A percentile compares a stretch with the other conserved stretches of the same genome.
Evolutionary conservation across 1,140 invertebrate genomes (phyloP).

Genomic region (Cherax destructor): DNA sequence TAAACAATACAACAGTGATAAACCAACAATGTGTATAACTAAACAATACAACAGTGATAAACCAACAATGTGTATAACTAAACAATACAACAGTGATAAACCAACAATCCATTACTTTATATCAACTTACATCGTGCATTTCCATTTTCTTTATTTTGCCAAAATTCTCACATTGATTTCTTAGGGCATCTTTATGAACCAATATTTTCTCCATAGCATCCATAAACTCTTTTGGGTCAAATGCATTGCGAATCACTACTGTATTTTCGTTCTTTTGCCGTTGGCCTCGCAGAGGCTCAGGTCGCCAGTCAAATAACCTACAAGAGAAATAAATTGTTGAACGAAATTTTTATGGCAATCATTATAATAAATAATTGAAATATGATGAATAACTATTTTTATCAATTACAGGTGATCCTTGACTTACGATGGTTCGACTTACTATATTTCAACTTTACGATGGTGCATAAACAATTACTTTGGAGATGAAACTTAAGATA

Average conservation of each 20-base stretch:
- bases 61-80: not conserved
- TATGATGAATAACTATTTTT: too few relatives aligned
- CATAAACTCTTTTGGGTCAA: slow-evolving; percentile 93
- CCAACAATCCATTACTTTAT: too few relatives aligned
- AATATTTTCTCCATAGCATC: slow-evolving; percentile 90
- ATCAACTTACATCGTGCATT: slow-evolving; percentile 90
- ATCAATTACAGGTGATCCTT: too few relatives aligned
- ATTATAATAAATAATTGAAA: too few relatives aligned
- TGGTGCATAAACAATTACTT: too few relatives aligned
- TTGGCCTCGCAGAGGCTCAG: slow-evolving; percentile 90
- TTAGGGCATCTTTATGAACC: slow-evolving; percentile 93
- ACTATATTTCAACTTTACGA: too few relatives aligned
- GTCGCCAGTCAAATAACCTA: slow-evolving; percentile 96
- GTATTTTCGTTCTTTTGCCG: slow-evolving; percentile 91
- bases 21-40: not conserved
- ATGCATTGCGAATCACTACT: slow-evolving; percentile 96
- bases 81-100: not conserved
- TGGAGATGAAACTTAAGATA: too few relatives aligned
- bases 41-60: not conserved
- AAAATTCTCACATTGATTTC: slow-evolving; percentile 92
- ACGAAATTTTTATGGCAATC: not conserved
- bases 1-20: not conserved
- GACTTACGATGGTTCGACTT: too few relatives aligned
- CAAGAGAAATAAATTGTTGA: slow-evolving; percentile 57
- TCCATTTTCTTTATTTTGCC: slow-evolving; percentile 94